phyloP scores from a whole-genome alignment of 2,113 vertebrate species.

The Peromyscus californicus region DNA sequence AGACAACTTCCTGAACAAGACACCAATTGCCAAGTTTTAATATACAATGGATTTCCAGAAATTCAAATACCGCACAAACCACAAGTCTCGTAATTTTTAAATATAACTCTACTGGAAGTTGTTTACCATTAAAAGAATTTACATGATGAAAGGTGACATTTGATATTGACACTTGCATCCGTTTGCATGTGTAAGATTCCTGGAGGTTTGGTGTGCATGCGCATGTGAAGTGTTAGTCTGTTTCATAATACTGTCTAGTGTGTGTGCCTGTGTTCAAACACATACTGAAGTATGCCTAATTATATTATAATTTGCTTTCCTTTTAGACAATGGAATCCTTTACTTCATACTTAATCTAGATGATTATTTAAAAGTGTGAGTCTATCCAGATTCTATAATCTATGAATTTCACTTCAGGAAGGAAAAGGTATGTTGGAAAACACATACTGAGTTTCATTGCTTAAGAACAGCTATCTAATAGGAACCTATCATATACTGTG shows the following conservation, averaged over 20 bases:
- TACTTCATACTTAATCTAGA: not conserved
- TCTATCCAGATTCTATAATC: not conserved
- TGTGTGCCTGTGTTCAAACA: not conserved
- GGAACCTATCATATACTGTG: not conserved
- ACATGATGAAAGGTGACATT: not conserved
- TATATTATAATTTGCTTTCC: slow-evolving; percentile 8
- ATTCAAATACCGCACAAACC: slow-evolving; percentile 3
- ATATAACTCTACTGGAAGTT: slow-evolving; percentile 14
- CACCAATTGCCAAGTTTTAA: not conserved
- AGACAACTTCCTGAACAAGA: not conserved
- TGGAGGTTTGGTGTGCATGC: not conserved
- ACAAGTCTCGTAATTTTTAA: not conserved
- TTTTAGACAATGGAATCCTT: not conserved
- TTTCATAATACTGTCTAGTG: not conserved
- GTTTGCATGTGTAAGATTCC: not conserved
- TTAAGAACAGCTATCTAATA: not conserved
- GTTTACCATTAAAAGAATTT: not conserved
- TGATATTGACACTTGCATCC: not conserved
- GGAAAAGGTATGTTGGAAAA: not conserved
- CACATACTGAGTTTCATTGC: not conserved
- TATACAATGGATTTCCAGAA: not conserved
- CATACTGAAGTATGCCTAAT: not conserved
- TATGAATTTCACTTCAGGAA: slow-evolving; percentile 39
- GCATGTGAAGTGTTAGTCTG: not conserved
- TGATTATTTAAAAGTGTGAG: not conserved